Evolutionary conservation across 2,797 vertebrate genomes (phyloP).

Genomic region (Phalloptychus januarius): DNA sequence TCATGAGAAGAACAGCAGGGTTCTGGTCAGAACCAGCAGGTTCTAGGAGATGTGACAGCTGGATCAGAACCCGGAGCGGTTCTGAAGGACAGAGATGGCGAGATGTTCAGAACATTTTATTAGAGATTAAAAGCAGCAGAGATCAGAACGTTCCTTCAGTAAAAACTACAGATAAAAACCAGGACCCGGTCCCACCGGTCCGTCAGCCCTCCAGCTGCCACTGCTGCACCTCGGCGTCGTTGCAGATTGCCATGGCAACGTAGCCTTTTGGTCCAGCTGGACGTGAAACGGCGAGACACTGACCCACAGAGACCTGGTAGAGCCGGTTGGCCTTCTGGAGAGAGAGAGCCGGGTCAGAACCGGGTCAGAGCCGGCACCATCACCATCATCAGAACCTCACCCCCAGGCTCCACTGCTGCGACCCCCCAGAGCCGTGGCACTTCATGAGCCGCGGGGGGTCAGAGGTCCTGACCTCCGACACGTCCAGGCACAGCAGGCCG

Average conservation of each 20-base stretch:
- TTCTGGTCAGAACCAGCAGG: not conserved
- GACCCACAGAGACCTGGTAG: slow-evolving; percentile 95
- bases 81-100: not conserved
- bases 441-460: slow-evolving; percentile 96
- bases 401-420: slow-evolving; percentile 94
- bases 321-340: slow-evolving; percentile 88
- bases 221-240: slow-evolving; percentile 86
- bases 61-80: not conserved
- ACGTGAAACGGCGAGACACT: slow-evolving; percentile 87
- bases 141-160: not conserved
- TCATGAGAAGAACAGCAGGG: not conserved
- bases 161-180: not conserved
- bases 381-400: slow-evolving; percentile 73
- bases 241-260: slow-evolving; percentile 92
- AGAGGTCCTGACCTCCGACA: slow-evolving; percentile 89
- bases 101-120: not conserved
- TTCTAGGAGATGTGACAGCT: not conserved
- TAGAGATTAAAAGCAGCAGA: not conserved
- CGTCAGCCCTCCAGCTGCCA: slow-evolving; percentile 89
- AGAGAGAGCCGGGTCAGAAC: slow-evolving; percentile 4
- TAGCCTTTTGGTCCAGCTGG: slow-evolving; percentile 84
- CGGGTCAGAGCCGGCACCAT: not conserved
- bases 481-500: slow-evolving; percentile 91
- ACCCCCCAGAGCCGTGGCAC: slow-evolving; percentile 95
- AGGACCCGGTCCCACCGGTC: not conserved